Evolutionary conservation across 2,113 vertebrate species (phyloP).

Genomic region (Trichechus manatus): DNA sequence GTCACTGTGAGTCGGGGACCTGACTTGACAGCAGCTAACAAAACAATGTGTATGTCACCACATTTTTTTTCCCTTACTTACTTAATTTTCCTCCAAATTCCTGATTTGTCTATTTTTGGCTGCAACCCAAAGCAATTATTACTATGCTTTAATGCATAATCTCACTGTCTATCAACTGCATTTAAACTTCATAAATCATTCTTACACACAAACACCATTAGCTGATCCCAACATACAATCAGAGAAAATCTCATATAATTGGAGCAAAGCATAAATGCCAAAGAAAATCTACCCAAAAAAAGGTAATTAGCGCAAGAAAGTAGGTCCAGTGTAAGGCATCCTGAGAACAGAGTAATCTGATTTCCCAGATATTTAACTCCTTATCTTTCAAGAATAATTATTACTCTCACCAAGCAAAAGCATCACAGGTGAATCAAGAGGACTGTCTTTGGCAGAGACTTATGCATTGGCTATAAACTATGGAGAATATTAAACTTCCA

Average conservation of each 20-base stretch:
- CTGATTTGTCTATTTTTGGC: not conserved
- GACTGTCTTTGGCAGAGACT: not conserved
- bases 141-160: not conserved
- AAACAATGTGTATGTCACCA: too few relatives aligned
- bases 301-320: constrained; percentile 59
- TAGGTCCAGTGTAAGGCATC: not conserved
- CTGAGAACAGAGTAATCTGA: constrained; percentile 39
- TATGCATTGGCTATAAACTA: not conserved
- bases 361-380: constrained; percentile 10
- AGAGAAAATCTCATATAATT: constrained; percentile 14
- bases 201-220: not conserved
- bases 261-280: constrained; percentile 10
- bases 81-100: constrained; percentile 43
- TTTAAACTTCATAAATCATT: constrained; percentile 52
- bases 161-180: not conserved
- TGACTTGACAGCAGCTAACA: too few relatives aligned
- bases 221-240: constrained; percentile 24
- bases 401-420: constrained; percentile 45
- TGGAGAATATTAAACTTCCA: not conserved
- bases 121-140: constrained; percentile 37
- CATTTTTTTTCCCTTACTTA: not conserved
- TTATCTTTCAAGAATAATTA: constrained; percentile 62
- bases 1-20: too few relatives aligned
- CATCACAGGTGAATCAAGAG: constrained; percentile 44
- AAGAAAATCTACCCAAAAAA: constrained; percentile 44